These are phyloP conservation scores for Dissostichus mawsoni DNA, from an alignment of 2,113 vertebrate genomes.

Conservation along the genomic window DNA sequence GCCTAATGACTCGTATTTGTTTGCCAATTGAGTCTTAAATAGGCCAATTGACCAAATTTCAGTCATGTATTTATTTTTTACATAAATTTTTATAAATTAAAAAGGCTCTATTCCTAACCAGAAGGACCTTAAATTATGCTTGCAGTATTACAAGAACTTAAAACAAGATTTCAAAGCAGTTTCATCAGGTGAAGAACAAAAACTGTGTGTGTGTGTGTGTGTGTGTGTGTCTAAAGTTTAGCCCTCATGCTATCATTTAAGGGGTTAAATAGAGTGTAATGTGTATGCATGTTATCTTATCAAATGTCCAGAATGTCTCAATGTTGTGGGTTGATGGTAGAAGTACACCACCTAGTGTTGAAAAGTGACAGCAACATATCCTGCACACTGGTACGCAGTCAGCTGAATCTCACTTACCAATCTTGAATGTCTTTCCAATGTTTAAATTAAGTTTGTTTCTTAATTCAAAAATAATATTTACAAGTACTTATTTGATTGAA, in stretches of 20 bases:
- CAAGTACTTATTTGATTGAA: not conserved
- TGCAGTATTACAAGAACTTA: no score
- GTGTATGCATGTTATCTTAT: slow-evolving; percentile 13
- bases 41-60: not conserved
- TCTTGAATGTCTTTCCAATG: not conserved
- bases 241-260: not conserved
- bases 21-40: no score
- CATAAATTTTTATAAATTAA: not conserved
- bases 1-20: no score
- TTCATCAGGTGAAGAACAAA: not conserved
- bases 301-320: not conserved
- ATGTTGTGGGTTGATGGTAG: not conserved
- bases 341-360: slow-evolving; percentile 45
- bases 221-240: not conserved
- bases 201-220: not conserved
- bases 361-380: not conserved
- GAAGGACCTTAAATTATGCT: not conserved
- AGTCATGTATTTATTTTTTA: not conserved
- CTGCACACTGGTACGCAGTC: not conserved
- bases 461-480: slow-evolving; percentile 19
- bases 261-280: not conserved
- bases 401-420: not conserved
- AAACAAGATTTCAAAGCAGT: not conserved
- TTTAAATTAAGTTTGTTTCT: not conserved
- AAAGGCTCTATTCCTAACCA: not conserved